Percentiles rank a stretch among this genome's conserved stretches.
phyloP scores from a whole-genome alignment of 2,888 invertebrate genomes.

The Eledone cirrhosa region DNA sequence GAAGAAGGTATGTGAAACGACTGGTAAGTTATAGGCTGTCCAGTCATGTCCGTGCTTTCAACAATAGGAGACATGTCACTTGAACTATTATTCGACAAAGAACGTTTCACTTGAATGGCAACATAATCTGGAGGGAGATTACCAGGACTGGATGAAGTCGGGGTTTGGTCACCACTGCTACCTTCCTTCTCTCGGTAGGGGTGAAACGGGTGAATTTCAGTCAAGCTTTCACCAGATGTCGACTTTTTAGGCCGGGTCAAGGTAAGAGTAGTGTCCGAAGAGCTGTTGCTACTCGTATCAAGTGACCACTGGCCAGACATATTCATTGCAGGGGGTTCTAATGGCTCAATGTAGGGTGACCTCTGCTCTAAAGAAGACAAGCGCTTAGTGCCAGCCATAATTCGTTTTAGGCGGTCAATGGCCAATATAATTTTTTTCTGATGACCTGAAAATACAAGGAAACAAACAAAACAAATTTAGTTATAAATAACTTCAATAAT shows the following conservation, averaged over 20 bases:
- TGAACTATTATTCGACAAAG: slow-evolving; percentile 43
- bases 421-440: slow-evolving; percentile 98
- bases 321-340: slow-evolving; percentile 51
- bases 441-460: slow-evolving; percentile 77
- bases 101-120: slow-evolving; percentile 65
- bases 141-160: slow-evolving; percentile 35
- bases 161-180: slow-evolving; percentile 27
- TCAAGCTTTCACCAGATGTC: slow-evolving; percentile 56
- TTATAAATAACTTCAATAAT: too few species aligned
- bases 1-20: slow-evolving; percentile 69
- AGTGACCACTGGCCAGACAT: slow-evolving; percentile 51
- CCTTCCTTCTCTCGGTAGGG: slow-evolving; percentile 33
- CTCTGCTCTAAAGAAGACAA: slow-evolving; percentile 55
- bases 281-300: slow-evolving; percentile 46
- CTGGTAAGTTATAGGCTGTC: slow-evolving; percentile 71
- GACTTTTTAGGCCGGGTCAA: slow-evolving; percentile 49
- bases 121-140: slow-evolving; percentile 66
- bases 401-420: slow-evolving; percentile 94
- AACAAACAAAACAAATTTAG: too few species aligned
- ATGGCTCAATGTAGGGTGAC: slow-evolving; percentile 44
- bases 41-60: slow-evolving; percentile 42
- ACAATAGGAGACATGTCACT: slow-evolving; percentile 35
- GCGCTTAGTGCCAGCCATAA: slow-evolving; percentile 54
- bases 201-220: neutral
- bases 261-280: slow-evolving; percentile 40